These are phyloP conservation scores for Geotrypetes seraphini DNA, from an alignment of 2,797 vertebrate genomes.

Conservation along the genomic window DNA sequence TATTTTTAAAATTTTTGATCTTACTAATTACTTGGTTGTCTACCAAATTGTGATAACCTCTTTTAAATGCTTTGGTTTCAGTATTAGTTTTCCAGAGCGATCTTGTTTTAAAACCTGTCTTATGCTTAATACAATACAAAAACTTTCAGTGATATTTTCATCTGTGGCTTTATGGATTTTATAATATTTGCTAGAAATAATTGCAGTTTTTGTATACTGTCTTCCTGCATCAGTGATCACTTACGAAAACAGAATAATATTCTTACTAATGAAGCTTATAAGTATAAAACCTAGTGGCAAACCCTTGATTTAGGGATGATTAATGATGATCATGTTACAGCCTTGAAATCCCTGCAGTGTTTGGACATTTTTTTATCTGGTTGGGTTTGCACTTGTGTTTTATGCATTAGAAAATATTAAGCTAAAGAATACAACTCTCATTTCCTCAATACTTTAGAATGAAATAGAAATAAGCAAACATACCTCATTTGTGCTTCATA, in stretches of 20 bases:
- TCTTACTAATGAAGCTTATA: conserved; percentile 6
- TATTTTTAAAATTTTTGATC: too few species aligned
- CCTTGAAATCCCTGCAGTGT: background rate
- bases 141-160: too few species aligned
- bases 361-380: conserved; percentile 10
- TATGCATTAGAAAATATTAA: conserved; percentile 10
- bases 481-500: conserved; percentile 62
- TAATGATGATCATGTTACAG: conserved; percentile 5
- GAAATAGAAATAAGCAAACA: conserved; percentile 74
- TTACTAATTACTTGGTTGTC: too few species aligned
- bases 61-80: too few species aligned
- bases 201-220: background rate
- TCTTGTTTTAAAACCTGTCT: too few species aligned
- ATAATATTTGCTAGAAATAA: too few species aligned
- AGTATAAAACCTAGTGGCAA: background rate
- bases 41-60: too few species aligned
- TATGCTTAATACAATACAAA: too few species aligned
- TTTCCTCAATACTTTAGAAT: conserved; percentile 70
- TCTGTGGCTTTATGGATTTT: too few species aligned
- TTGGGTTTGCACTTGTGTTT: conserved; percentile 8
- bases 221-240: background rate
- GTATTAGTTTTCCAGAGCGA: too few species aligned
- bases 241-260: background rate
- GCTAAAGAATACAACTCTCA: conserved; percentile 21
- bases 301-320: background rate